A percentile compares a stretch with the other conserved stretches of the same genome.
These are phyloP conservation scores for Agapornis canus DNA, from an alignment of 2,797 vertebrate genomes.

Conservation along the genomic window DNA sequence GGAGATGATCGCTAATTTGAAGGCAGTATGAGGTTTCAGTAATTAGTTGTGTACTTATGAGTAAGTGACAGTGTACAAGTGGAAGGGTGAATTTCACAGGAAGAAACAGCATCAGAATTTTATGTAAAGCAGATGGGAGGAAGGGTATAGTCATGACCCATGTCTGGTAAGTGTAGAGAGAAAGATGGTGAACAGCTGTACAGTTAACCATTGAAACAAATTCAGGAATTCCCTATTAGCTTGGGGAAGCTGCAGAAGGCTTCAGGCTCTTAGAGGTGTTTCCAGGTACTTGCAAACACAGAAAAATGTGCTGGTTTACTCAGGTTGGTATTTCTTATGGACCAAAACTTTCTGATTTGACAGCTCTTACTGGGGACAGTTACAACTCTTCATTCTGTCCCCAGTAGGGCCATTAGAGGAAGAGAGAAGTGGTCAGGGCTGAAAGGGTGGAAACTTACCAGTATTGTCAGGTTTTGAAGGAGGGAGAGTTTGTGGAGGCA, in stretches of 20 bases:
- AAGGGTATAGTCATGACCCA: neutral
- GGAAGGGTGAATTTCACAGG: neutral
- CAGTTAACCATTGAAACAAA: neutral
- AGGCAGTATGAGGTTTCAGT: neutral
- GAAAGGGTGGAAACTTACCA: accelerated
- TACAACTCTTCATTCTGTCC: neutral
- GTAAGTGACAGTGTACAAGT: neutral
- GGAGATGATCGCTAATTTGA: neutral
- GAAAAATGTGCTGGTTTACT: neutral
- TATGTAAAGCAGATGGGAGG: neutral
- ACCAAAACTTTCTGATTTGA: neutral
- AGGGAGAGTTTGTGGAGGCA: neutral
- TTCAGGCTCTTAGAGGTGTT: neutral
- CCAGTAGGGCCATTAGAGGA: neutral
- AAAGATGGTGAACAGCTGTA: neutral
- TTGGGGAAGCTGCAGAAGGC: neutral
- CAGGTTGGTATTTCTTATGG: neutral
- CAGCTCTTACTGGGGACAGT: accelerated
- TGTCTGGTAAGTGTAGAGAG: neutral
- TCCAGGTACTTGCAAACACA: neutral
- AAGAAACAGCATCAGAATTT: neutral
- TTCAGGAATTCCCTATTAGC: neutral
- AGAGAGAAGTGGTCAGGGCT: neutral
- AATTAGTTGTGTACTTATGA: neutral
- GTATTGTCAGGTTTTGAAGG: neutral